These are phyloP conservation scores for Drosophila hydei DNA, from an alignment of 1,140 invertebrate genomes.

Conservation along the genomic window DNA sequence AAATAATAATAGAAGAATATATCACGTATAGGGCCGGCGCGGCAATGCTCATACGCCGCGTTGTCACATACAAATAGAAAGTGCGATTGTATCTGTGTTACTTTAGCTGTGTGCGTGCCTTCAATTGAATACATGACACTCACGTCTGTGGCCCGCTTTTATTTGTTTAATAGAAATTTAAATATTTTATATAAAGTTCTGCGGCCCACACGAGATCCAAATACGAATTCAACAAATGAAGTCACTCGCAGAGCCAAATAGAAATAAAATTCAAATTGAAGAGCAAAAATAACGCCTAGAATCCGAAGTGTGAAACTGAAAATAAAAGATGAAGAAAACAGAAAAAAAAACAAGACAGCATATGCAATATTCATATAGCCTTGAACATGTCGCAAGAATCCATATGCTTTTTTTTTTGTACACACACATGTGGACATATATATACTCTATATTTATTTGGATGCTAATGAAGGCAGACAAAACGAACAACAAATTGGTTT, in stretches of 20 bases:
- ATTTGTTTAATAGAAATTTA: conserved; percentile 75
- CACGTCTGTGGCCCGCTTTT: conserved; percentile 54
- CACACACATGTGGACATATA: conserved; percentile 16
- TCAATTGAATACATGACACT: conserved; percentile 63
- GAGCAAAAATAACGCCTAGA: conserved; percentile 19
- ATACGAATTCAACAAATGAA: conserved; percentile 57
- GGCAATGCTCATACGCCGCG: conserved; percentile 61
- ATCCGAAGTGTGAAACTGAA: conserved; percentile 66
- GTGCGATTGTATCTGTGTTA: conserved; percentile 54
- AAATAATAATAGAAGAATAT: conserved; percentile 18
- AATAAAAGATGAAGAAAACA: conserved; percentile 42
- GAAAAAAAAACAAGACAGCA: conserved; percentile 6
- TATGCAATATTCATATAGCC: conserved; percentile 76
- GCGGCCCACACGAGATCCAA: conserved; percentile 29
- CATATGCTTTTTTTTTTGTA: conserved; percentile 54
- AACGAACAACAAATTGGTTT: conserved; percentile 6
- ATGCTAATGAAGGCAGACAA: conserved; percentile 63
- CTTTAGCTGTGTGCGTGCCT: conserved; percentile 36
- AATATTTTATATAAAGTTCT: conserved; percentile 45
- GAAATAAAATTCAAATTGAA: conserved; percentile 20
- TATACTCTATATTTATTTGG: conserved; percentile 25
- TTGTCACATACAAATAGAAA: conserved; percentile 73
- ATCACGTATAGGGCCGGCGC: conserved; percentile 28
- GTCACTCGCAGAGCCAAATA: conserved; percentile 55
- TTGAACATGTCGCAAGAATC: conserved; percentile 75